Evolutionary conservation across 2,113 vertebrate species (phyloP), one percentile per base, ranked within the genome.

Genomic region (Cnemophilus loriae): DNA sequence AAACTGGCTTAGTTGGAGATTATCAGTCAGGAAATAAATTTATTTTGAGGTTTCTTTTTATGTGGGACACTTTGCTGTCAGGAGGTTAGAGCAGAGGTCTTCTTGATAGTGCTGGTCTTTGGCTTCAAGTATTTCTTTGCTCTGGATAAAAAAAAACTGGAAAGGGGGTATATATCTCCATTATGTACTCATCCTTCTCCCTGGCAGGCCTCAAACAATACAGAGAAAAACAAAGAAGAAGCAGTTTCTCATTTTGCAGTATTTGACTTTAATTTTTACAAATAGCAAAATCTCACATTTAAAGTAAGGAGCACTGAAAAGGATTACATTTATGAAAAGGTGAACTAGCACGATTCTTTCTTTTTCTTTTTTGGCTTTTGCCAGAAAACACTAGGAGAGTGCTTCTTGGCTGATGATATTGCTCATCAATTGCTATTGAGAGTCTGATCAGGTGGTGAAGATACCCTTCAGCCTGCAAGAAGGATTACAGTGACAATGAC

Each of bases 401-500:
- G 84, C 53, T 86, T 93, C 70, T 90, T 89, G 46, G 55, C 70
- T 77, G 16, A 47, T 95, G 76, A 76, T 95, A 87, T 70, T 90
- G 59, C 88, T 96, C 91, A 97, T 98, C 97, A 98, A 96, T 97
- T 57, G 91, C 95, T 97, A 97, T 96, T 95, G 96, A 97, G 97
- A 98, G 87, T 97, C 96, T 96, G 92, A 96, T 97, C 97, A 95
- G 97, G 96, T 98, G 94, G 96, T 94, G 96, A 98, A 82, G 87
- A 92, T 97, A 98, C 89, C 97, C 93, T 98, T 98, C 97, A 97
- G 91, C 84, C 95, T 92, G 87, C 74, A 98, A 98, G 97, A 98
- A 98, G 93, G 96, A 98, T 98, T 97, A 87, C 94, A 95, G 94
- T 98, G 97, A 97, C 98, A 98, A 94, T 98, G 97, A 97, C 97